These are phyloP conservation scores for Premnoplex brunnescens DNA, from an alignment of 2,797 vertebrate species.

Conservation along the genomic window DNA sequence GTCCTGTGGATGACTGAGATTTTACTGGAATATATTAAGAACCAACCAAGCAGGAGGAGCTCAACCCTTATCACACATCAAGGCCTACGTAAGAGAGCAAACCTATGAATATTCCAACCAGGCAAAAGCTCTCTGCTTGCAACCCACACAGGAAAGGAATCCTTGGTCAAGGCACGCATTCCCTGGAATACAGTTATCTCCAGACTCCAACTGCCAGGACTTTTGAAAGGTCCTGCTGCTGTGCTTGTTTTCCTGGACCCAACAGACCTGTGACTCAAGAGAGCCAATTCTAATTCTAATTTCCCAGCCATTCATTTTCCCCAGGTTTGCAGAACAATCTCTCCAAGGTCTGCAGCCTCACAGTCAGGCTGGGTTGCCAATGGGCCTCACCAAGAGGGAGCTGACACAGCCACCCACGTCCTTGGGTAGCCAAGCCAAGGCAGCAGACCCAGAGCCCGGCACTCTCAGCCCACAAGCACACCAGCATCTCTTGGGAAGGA, in stretches of 20 bases:
- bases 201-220: neutral
- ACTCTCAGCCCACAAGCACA: neutral
- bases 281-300: neutral
- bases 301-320: neutral
- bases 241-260: neutral
- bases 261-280: neutral
- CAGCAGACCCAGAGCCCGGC: neutral
- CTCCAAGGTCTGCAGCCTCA: neutral
- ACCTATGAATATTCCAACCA: constrained; percentile 21
- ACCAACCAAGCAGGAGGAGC: neutral
- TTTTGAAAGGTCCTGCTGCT: neutral
- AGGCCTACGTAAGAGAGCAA: constrained; percentile 5
- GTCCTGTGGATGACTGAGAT: neutral
- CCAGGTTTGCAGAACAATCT: neutral
- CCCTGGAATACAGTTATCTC: neutral
- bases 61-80: constrained; percentile 1
- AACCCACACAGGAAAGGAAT: neutral
- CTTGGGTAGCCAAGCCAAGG: neutral
- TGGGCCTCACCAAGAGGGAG: neutral
- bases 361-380: neutral
- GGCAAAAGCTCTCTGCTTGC: neutral
- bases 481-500: neutral
- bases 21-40: neutral
- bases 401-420: neutral
- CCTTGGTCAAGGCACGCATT: neutral